These are phyloP conservation scores for Paelopatides confundens DNA, from an alignment of 53 echinoderm and acorn worm genomes.

Conservation along the genomic window DNA sequence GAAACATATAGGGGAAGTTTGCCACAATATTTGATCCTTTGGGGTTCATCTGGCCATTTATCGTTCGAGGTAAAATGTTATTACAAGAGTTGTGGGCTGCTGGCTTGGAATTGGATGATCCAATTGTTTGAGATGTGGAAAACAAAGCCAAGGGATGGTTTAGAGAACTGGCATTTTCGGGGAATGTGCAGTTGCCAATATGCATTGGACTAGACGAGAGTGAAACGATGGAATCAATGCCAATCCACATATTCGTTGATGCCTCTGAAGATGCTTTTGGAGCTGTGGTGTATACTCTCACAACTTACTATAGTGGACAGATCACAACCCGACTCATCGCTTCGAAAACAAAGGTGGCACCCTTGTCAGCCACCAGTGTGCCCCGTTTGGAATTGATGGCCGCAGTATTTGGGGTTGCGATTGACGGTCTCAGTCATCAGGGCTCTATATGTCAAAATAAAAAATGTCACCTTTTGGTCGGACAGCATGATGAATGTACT, in stretches of 20 bases:
- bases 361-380: too few species aligned
- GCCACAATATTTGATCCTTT: background rate
- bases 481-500: background rate
- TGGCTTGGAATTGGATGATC: slow-evolving; percentile 28
- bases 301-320: too few species aligned
- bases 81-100: slow-evolving; percentile 49
- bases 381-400: too few species aligned
- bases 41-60: slow-evolving; percentile 23
- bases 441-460: background rate
- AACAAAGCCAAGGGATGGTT: slow-evolving; percentile 34
- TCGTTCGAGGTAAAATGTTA: slow-evolving; percentile 11
- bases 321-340: too few species aligned
- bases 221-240: too few species aligned
- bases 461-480: too few species aligned
- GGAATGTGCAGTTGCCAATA: background rate
- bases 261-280: too few species aligned
- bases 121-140: slow-evolving; percentile 11
- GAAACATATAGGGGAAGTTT: background rate
- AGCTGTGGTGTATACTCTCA: too few species aligned
- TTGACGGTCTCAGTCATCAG: background rate
- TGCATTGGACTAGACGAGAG: slow-evolving; percentile 2
- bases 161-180: background rate
- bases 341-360: too few species aligned
- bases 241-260: too few species aligned
- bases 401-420: too few species aligned